Percentiles rank a stretch among this genome's conserved stretches.
Evolutionary conservation across 2,888 invertebrate species (phyloP).

Genomic region (Leptopilina myrica): DNA sequence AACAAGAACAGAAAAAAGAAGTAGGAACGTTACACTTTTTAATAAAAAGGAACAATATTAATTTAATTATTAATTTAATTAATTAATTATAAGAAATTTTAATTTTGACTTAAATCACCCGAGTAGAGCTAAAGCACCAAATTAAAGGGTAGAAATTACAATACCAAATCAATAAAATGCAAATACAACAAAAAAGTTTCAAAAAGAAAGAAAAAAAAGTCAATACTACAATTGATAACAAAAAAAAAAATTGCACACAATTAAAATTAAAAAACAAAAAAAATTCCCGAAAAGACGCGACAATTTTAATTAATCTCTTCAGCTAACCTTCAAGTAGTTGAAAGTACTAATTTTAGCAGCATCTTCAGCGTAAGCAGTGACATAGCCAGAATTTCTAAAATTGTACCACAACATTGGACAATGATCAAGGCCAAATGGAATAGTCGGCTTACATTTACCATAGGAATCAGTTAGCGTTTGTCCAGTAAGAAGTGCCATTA

Average conservation of each 20-base stretch:
- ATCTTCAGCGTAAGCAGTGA: slow-evolving; percentile 90
- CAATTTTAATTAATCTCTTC: not conserved
- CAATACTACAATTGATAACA: too few species aligned
- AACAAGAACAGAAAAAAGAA: too few species aligned
- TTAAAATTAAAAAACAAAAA: not conserved
- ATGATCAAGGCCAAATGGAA: slow-evolving; percentile 80
- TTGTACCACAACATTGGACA: slow-evolving; percentile 88
- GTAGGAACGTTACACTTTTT: too few species aligned
- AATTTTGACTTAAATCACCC: too few species aligned
- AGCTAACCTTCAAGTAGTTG: slow-evolving; percentile 81
- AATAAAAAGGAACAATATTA: too few species aligned
- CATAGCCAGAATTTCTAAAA: slow-evolving; percentile 84
- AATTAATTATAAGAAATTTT: too few species aligned
- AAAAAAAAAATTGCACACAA: not conserved
- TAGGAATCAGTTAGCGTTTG: slow-evolving; percentile 78
- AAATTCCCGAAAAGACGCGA: not conserved
- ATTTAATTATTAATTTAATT: too few species aligned
- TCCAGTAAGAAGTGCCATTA: slow-evolving; percentile 90
- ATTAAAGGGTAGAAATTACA: too few species aligned
- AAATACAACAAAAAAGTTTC: too few species aligned
- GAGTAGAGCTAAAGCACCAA: too few species aligned
- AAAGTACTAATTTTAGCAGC: slow-evolving; percentile 85
- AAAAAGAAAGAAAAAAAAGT: too few species aligned
- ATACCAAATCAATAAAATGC: too few species aligned
- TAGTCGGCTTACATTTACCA: slow-evolving; percentile 77